A percentile compares a stretch with the other conserved stretches of the same genome.
Conservation (phyloP, 2,797 vertebrate genomes). For the Sarcophilus harrisii region DNA sequence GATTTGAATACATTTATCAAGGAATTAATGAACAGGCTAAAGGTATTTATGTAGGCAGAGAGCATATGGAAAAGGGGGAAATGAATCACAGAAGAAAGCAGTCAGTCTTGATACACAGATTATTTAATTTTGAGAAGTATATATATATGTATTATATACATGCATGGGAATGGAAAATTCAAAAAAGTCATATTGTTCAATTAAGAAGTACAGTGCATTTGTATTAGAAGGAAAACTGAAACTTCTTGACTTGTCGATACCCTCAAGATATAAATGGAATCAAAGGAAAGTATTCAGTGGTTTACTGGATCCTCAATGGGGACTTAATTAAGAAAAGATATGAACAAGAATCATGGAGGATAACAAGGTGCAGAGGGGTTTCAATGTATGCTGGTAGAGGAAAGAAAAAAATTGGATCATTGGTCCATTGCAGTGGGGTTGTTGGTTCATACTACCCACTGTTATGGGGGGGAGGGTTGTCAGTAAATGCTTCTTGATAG, state of each 20-base stretch:
- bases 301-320: not conserved
- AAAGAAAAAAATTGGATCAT: not conserved
- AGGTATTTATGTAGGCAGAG: slow-evolving; percentile 87
- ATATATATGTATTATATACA: not conserved
- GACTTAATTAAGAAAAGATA: not conserved
- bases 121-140: slow-evolving; percentile 75
- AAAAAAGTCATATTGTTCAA: slow-evolving; percentile 25
- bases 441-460: not conserved
- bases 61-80: slow-evolving; percentile 84
- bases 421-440: not conserved
- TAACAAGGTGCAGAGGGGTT: not conserved
- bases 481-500: not conserved
- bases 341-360: not conserved
- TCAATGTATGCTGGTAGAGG: not conserved
- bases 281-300: not conserved
- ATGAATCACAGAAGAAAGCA: slow-evolving; percentile 77
- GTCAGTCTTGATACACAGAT: slow-evolving; percentile 74
- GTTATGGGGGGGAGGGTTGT: not conserved
- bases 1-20: slow-evolving; percentile 83
- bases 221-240: not conserved
- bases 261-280: not conserved
- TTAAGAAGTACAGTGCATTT: slow-evolving; percentile 25
- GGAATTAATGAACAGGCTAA: slow-evolving; percentile 86
- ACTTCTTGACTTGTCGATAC: not conserved
- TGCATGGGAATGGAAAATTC: slow-evolving; percentile 22